Percentiles rank a stretch among this genome's conserved stretches.
Evolutionary conservation across 2,113 vertebrate genomes (phyloP).

Genomic region (Corynorhinus townsendii): DNA sequence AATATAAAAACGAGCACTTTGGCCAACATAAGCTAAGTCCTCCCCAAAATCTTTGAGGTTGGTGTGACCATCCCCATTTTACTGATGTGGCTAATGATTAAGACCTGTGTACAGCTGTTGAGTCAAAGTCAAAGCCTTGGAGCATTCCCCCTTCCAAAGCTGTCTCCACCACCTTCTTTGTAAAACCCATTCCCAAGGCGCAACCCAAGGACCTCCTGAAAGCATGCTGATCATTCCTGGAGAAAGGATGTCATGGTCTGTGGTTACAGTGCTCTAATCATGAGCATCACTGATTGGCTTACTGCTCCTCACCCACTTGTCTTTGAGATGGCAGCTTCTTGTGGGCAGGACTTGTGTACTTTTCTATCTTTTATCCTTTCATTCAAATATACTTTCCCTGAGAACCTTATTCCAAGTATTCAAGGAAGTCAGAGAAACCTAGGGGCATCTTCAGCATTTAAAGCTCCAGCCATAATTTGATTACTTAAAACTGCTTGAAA

Average conservation of each 20-base stretch:
- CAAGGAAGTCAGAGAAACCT: neutral
- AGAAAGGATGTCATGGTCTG: neutral
- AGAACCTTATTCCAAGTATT: neutral
- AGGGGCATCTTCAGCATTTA: neutral
- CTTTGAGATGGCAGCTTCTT: neutral
- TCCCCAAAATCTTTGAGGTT: neutral
- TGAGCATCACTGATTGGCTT: neutral
- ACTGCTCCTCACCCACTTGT: neutral
- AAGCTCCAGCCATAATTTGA: neutral
- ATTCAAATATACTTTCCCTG: neutral
- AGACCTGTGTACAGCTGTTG: neutral
- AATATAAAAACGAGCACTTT: neutral
- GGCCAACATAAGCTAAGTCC: neutral
- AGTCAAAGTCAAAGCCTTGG: neutral
- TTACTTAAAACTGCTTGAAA: constrained; percentile 26
- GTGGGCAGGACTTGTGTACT: neutral
- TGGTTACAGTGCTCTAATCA: neutral
- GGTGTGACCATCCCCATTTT: neutral
- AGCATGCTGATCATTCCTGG: neutral
- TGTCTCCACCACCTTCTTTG: neutral
- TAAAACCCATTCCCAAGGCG: neutral
- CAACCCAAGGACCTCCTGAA: neutral
- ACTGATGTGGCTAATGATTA: neutral
- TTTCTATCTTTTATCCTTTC: neutral
- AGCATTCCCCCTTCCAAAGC: neutral